phyloP scores from a whole-genome alignment of 2,113 vertebrate species.

The Esox niger region DNA sequence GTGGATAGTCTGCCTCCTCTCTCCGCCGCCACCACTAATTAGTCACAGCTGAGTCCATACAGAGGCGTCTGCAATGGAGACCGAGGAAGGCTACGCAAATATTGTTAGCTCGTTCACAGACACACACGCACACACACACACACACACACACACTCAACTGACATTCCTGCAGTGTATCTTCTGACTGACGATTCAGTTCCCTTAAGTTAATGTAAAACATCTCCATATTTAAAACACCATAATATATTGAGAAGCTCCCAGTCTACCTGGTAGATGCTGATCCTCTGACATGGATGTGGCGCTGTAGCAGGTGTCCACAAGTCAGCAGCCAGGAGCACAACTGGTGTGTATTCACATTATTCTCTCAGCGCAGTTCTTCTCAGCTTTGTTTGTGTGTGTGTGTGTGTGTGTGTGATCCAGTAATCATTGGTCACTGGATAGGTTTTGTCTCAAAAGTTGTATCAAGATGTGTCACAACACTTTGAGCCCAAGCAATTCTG shows the following conservation, averaged over 20 bases:
- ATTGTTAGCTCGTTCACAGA: conserved; percentile 14
- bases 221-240: not conserved
- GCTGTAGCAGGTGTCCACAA: conserved; percentile 38
- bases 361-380: too few species aligned
- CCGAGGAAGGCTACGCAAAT: conserved; percentile 17
- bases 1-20: conserved; percentile 7
- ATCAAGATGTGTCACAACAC: conserved; percentile 10
- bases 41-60: conserved; percentile 27
- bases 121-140: not conserved
- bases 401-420: conserved; percentile 1
- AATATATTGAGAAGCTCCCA: conserved; percentile 20
- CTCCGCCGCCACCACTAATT: conserved; percentile 16
- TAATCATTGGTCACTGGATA: conserved; percentile 15
- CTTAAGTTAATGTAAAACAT: not conserved
- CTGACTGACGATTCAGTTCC: not conserved
- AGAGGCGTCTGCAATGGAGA: conserved; percentile 10
- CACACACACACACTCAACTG: conserved; percentile 5
- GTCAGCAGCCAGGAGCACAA: conserved; percentile 30
- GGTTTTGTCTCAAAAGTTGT: conserved; percentile 26
- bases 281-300: conserved; percentile 23
- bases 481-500: conserved; percentile 9
- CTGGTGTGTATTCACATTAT: conserved; percentile 41
- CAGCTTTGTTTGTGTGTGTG: conserved; percentile 1
- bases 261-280: conserved; percentile 15
- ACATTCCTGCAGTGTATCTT: not conserved